Evolutionary conservation across 2,113 vertebrate species (phyloP).

Genomic region (Megaleporinus macrocephalus): DNA sequence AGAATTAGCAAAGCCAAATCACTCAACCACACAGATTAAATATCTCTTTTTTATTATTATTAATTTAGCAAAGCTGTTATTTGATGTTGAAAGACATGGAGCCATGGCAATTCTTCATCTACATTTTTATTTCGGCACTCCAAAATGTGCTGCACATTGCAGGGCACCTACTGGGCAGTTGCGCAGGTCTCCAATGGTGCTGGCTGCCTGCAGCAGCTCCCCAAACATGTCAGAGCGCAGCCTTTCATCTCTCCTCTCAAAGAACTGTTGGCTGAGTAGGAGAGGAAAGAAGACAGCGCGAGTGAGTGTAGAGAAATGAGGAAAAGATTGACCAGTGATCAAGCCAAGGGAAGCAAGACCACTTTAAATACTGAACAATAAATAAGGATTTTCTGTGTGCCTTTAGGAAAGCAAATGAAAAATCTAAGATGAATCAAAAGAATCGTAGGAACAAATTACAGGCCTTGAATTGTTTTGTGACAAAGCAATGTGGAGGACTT

Average conservation of each 20-base stretch:
- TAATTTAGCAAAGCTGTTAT: not conserved
- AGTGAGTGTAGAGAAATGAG: constrained; percentile 6
- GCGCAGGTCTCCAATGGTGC: constrained; percentile 90
- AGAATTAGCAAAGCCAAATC: not conserved
- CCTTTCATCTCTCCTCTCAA: constrained; percentile 86
- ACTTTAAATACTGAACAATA: not conserved
- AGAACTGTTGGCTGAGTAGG: constrained; percentile 85
- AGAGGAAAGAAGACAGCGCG: constrained; percentile 3
- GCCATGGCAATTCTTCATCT: not conserved
- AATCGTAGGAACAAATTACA: too few relatives aligned
- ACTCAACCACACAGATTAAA: not conserved
- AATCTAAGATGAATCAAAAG: too few relatives aligned
- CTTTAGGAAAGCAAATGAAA: too few relatives aligned
- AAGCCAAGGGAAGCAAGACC: not conserved
- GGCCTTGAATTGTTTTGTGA: too few relatives aligned
- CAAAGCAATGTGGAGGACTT: not conserved
- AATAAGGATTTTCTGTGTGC: not conserved
- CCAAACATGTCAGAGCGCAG: constrained; percentile 87
- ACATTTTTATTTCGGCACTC: not conserved
- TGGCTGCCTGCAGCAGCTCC: constrained; percentile 90
- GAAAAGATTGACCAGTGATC: not conserved
- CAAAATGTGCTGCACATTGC: not conserved
- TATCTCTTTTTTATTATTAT: not conserved
- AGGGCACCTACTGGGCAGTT: constrained; percentile 89
- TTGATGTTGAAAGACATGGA: not conserved